Percentiles rank a stretch among this genome's conserved stretches.
phyloP scores from a whole-genome alignment of 2,797 vertebrate genomes.

The Syngnathus rostellatus region DNA sequence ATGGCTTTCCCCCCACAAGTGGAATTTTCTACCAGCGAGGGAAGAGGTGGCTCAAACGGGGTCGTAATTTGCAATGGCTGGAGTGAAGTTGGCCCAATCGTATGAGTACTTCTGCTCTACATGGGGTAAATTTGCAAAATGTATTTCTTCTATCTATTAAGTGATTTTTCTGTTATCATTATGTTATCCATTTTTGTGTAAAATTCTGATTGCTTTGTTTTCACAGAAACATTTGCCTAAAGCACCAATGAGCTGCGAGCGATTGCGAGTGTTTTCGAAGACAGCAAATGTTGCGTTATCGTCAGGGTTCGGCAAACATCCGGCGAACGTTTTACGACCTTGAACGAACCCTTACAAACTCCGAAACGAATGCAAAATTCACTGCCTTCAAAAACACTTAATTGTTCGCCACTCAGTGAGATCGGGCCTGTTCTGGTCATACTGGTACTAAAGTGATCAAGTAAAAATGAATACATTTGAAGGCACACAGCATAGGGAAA shows the following conservation, averaged over 20 bases:
- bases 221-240: neutral
- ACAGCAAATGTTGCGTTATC: no score
- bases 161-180: neutral
- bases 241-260: neutral
- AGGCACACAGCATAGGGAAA: neutral
- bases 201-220: neutral
- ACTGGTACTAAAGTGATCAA: neutral
- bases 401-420: no score
- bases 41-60: constrained; percentile 50
- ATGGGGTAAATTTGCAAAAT: constrained; percentile 2
- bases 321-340: no score
- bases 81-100: constrained; percentile 29
- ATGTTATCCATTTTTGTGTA: neutral
- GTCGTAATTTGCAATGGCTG: constrained; percentile 37
- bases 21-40: constrained; percentile 58
- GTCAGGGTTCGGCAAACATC: no score
- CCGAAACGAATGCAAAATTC: no score
- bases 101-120: neutral
- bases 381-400: no score
- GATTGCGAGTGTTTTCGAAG: no score
- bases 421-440: neutral
- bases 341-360: no score
- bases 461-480: neutral
- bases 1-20: constrained; percentile 29
- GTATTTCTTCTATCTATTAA: neutral